Evolutionary conservation across 2,888 invertebrate genomes (phyloP), one percentile per base, ranked within the genome.

Genomic region (Sinhomidia bicolor): DNA sequence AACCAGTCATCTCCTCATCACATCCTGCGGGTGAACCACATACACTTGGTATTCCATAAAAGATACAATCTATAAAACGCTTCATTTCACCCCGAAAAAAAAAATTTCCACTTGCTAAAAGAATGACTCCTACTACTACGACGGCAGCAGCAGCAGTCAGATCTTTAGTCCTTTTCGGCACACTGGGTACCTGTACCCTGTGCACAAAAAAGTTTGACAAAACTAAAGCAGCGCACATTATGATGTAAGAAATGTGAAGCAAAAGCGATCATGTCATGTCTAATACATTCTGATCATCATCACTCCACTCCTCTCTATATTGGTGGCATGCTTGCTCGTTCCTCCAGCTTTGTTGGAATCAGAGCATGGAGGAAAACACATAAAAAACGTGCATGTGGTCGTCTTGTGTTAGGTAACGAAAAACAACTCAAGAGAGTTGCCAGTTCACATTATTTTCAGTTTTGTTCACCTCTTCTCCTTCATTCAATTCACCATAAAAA

Each of bases 271-370:
- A 32, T 44, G 23, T 12, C 41, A 74, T 20, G 54, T 79, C 78
- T 76, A 32, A 10, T 44, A 23, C 26, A 54, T 20, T 5, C 20
- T 51, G 14, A 57, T 36, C 51, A 17, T 36, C 36, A 36, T 41
- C 26, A 54, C 54, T 60, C 12, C 26, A 12, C 41, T 57, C 23
- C 74, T 44, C 23, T 36, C 36, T 36, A 6, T 6, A 36, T 12
- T 44, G 44, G 44, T 57, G 17, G 17, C 17, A 17, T 54, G 47
- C 14, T 54, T 54, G 23, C 7, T 57, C 26, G 29, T 17, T 65
- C 26, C 65, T 54, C 71, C 41, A 51, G 65, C 26, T 54, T 36
- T 88, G 83, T 83, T 65, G 78, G 68, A 83, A 88, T 88, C 88
- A 88, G 82, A 65, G 78, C 76, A 76, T 65, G 54, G 76, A 54